Evolutionary conservation across 2,113 vertebrate species (phyloP), one percentile per base, ranked within the genome.

Genomic region (Chroicocephalus ridibundus): DNA sequence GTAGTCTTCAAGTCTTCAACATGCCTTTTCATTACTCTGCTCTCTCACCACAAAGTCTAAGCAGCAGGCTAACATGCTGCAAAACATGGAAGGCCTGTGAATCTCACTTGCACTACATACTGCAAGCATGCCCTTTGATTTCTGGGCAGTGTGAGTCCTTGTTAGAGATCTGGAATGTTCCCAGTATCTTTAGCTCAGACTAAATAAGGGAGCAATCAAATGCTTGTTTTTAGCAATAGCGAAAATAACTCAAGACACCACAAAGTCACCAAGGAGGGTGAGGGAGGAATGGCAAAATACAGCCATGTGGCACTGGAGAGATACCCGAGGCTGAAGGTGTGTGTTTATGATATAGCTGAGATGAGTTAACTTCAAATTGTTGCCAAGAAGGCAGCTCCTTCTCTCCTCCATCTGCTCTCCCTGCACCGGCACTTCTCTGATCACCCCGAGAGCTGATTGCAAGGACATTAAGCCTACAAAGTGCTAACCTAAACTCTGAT

Each of bases 171-270:
- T 95, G 87, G 64, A 92, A 91, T 22, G 58, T 40, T 85, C 81
- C 74, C 46, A 81, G 8, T 89, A 72, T 47, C 77, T 92, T 75
- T 82, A 94, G 94, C 81, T 95, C 89, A 89, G 93, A 91, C 86
- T 95, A 97, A 97, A 89, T 91, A 96, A 91, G 75, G 75, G 74
- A 96, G 81, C 61, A 82, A 85, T 79, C 78, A 84, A 93, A 79
- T 36, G 52, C 52, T 75, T 87, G 84, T 65, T 96, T 93, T 82
- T 69, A 94, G 91, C 36, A 36, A 68, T 6, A 82, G 66, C 2
- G 0, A 82, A 96, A 87, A 71, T 91, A 94, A 93, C 71, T 72
- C 76, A 31, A 79, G 65, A 68, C 44, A 61, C 42, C 60, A 68
- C 22, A 14, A 80, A 93, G 79, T 77, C 88, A 92, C 38, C 1